Conservation (phyloP, 37 sponge, comb jelly and placozoan species). For the Hexactinellida sp. region DNA sequence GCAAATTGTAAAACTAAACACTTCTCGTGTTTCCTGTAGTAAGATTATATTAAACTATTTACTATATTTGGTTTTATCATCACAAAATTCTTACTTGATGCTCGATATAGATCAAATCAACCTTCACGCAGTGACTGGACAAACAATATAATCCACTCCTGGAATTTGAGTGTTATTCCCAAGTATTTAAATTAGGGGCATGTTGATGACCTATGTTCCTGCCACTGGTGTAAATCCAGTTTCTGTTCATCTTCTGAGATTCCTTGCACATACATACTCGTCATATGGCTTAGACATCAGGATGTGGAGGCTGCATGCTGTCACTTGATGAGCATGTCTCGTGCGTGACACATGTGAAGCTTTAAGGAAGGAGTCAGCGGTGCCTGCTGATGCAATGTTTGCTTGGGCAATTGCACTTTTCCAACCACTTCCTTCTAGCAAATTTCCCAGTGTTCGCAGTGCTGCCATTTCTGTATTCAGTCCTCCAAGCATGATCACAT, state of each 20-base stretch:
- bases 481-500: conserved; percentile 32
- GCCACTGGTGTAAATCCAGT: no score
- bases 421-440: conserved; percentile 34
- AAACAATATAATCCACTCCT: neutral
- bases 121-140: neutral
- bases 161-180: neutral
- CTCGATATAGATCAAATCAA: no score
- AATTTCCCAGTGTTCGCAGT: conserved; percentile 33
- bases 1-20: no score
- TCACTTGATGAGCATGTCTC: no score
- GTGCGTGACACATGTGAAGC: no score
- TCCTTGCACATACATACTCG: neutral
- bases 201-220: neutral
- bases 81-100: no score
- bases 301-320: no score
- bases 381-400: neutral
- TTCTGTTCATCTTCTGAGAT: neutral
- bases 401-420: conserved; percentile 19
- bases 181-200: neutral
- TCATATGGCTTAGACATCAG: neutral
- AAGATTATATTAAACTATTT: no score
- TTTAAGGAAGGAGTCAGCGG: no score
- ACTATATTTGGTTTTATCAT: no score
- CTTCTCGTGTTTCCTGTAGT: no score
- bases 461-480: conserved; percentile 42